Evolutionary conservation across 53 echinoderm and acorn worm genomes (phyloP).

Genomic region (Luidia sarsii): DNA sequence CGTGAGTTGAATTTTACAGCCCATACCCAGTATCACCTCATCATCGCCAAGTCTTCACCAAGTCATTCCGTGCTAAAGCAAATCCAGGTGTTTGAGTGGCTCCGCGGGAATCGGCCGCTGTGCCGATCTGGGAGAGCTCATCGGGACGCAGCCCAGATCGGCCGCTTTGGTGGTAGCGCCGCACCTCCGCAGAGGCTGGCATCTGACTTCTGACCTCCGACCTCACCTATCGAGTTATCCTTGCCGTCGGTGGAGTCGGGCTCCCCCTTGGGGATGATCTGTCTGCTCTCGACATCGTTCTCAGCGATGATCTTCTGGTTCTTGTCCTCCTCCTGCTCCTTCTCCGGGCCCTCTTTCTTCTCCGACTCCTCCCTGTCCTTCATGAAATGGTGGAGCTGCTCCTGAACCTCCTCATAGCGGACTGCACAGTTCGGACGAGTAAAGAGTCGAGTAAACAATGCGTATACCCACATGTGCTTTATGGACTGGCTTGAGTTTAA

Average conservation of each 20-base stretch:
- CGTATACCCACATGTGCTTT: background rate
- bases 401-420: constrained; percentile 40
- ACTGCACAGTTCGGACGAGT: background rate
- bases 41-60: no score
- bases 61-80: no score
- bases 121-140: no score
- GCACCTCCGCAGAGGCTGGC: no score
- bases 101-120: no score
- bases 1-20: no score
- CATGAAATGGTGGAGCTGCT: constrained; percentile 29
- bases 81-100: no score
- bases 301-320: constrained; percentile 35
- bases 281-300: constrained; percentile 26
- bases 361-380: constrained; percentile 29
- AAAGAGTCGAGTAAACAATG: background rate
- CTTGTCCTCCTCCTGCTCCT: constrained; percentile 24
- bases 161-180: no score
- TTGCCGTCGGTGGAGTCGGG: constrained; percentile 32
- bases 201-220: no score
- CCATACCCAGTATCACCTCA: no score
- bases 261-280: constrained; percentile 35
- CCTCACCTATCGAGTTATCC: constrained; percentile 35
- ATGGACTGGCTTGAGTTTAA: no score
- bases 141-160: no score
- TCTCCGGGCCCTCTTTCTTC: constrained; percentile 30